phyloP scores from a whole-genome alignment of 37 sponge, comb jelly and placozoan genomes.

The Geodia barretti region DNA sequence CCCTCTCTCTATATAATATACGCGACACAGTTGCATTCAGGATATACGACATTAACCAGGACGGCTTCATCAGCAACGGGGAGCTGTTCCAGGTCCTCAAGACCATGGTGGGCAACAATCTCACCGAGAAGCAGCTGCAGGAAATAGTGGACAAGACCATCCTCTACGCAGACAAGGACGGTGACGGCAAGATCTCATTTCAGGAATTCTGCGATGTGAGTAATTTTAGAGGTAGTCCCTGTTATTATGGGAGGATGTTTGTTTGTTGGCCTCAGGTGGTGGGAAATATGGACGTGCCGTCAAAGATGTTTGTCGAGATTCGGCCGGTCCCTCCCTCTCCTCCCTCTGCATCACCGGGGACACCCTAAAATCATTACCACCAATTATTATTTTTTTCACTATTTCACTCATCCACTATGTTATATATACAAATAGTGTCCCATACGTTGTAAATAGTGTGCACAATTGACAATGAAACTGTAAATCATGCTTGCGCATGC shows the following conservation, averaged over 20 bases:
- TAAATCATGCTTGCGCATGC: too few relatives aligned
- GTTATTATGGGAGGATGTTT: neutral
- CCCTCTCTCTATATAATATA: too few relatives aligned
- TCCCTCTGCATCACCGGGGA: neutral
- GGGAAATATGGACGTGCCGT: conserved; percentile 72
- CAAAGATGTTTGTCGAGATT: conserved; percentile 69
- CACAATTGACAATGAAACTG: too few relatives aligned
- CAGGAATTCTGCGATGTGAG: conserved; percentile 93
- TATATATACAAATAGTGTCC: too few relatives aligned
- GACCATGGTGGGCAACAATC: conserved; percentile 99
- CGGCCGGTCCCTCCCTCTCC: neutral
- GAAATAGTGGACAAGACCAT: conserved; percentile 99
- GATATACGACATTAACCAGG: conserved; percentile 98
- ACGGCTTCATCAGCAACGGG: conserved; percentile 98
- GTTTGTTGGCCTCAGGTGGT: conserved; percentile 60
- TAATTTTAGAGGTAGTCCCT: too few relatives aligned
- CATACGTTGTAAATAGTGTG: too few relatives aligned
- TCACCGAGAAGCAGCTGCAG: conserved; percentile 98
- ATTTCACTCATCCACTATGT: neutral
- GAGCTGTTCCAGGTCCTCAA: conserved; percentile 98
- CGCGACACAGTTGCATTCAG: conserved; percentile 98
- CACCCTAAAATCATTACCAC: too few relatives aligned
- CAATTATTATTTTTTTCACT: neutral
- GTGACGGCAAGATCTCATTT: conserved; percentile 98
- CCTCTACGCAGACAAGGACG: conserved; percentile 95